A percentile compares a stretch with the other conserved stretches of the same genome.
Conservation (phyloP, 2,797 vertebrate species). For the Tadarida brasiliensis region DNA sequence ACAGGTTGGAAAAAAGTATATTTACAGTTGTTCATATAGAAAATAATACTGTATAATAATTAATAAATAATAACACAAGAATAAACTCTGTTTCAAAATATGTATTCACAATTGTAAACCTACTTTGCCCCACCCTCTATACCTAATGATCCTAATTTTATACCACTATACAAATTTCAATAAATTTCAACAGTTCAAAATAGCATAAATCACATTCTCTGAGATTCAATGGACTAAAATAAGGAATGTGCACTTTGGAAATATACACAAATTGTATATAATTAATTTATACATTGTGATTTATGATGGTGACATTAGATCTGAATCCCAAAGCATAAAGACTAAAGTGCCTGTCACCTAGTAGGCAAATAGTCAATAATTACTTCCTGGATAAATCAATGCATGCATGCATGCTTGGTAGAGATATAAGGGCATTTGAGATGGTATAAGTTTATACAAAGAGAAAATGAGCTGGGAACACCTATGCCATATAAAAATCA, state of each 20-base stretch:
- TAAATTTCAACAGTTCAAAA: background rate
- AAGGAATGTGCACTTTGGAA: background rate
- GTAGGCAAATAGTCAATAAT: background rate
- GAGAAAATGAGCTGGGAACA: background rate
- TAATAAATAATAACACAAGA: background rate
- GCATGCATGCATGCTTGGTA: background rate
- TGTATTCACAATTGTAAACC: background rate
- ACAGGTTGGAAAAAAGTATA: background rate
- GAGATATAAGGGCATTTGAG: background rate
- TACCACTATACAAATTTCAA: background rate
- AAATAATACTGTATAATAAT: background rate
- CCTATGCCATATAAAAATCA: background rate
- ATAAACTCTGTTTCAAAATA: background rate
- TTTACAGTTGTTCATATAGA: background rate
- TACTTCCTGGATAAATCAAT: background rate
- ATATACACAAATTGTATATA: background rate
- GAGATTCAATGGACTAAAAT: background rate
- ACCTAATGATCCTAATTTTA: background rate
- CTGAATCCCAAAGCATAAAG: background rate
- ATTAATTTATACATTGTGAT: background rate
- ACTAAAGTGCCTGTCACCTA: background rate
- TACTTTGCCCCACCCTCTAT: background rate
- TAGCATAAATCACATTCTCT: background rate
- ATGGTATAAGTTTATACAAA: background rate
- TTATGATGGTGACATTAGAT: background rate